Percentiles rank a stretch among this genome's conserved stretches.
Evolutionary conservation across 2,888 invertebrate species (phyloP).

Genomic region (Aphidius colemani): DNA sequence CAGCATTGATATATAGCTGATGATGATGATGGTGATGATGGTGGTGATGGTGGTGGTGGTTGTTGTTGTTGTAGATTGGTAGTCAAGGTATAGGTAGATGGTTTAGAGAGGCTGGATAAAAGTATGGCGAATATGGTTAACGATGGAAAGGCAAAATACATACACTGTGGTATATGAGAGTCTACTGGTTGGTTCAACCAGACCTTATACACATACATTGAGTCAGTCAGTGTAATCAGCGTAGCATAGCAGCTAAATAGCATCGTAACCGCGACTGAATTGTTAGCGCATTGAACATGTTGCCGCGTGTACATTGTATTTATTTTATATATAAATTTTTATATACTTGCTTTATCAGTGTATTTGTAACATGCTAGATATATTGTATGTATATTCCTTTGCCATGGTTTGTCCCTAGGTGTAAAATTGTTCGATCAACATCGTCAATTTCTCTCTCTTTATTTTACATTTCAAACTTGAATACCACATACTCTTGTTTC

Average conservation of each 20-base stretch:
- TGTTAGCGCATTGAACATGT: slow-evolving; percentile 53
- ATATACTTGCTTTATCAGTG: slow-evolving; percentile 16
- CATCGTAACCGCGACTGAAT: slow-evolving; percentile 56
- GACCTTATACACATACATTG: background rate
- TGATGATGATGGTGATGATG: too few relatives aligned
- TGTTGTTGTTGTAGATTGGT: too few relatives aligned
- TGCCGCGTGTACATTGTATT: slow-evolving; percentile 32
- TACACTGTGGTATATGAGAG: slow-evolving; percentile 2
- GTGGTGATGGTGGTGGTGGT: too few relatives aligned
- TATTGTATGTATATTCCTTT: too few relatives aligned
- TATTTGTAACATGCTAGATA: background rate
- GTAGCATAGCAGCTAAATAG: slow-evolving; percentile 54
- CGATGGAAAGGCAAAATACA: background rate
- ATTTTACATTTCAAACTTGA: too few relatives aligned
- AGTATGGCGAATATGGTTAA: background rate
- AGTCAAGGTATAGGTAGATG: too few relatives aligned
- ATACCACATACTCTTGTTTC: too few relatives aligned
- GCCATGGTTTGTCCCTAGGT: too few relatives aligned
- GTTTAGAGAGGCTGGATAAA: too few relatives aligned
- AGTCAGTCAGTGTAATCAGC: slow-evolving; percentile 48
- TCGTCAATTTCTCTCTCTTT: too few relatives aligned
- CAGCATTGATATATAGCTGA: too few relatives aligned
- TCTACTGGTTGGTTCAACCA: background rate
- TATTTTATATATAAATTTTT: slow-evolving; percentile 18
- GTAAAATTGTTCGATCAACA: too few relatives aligned